Evolutionary conservation across 2,888 invertebrate genomes (phyloP), one percentile per base, ranked within the genome.

Genomic region (Caenorhabditis sulstoni): DNA sequence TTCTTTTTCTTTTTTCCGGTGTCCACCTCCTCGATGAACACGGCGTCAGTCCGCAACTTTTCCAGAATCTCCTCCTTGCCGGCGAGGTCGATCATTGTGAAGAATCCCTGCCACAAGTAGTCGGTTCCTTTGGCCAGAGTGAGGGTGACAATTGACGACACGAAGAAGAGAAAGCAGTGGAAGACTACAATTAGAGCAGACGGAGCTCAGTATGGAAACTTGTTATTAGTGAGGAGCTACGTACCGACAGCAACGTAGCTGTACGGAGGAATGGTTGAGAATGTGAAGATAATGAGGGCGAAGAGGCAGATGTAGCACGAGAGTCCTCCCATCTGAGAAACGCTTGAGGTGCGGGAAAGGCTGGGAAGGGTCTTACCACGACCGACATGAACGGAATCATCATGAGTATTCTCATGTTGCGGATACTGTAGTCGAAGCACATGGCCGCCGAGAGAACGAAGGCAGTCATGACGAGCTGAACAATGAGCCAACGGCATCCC

Each of bases 101-200:
- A 64, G 16, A 62, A 61, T 20, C 23, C 62, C 11, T 62, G 71
- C 71, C 71, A 71, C 39, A 71, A 14, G 14, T 39, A 4, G 18
- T 71, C 71, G 7, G 62, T 50, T 16, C 29, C 23, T n/a, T 49
- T 55, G 3, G 41, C 49, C 4, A 62, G 22, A 14, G 55, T 23
- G 12, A 71, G 47, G n/a, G 53, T 45, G 9, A 57, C 57, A 0
- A n/a, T 1, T 4, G 62, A 9, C 16, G 71, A 49, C 16, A 71
- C 47, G 11, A 4, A 12, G 14, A 71, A 49, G 3, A 62, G 44
- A 7, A 29, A 71, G 29, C 20, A 1, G 49, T 62, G 39, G 57
- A 57, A 71, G 29, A 18, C 71, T 71, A 49, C 29, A 71, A 71
- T 70, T 70, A 47, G 7, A 9, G 12, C 18, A 4, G 8, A 22